A percentile compares a stretch with the other conserved stretches of the same genome.
Conservation (phyloP, 2,113 vertebrate genomes). For the Callipepla squamata region DNA sequence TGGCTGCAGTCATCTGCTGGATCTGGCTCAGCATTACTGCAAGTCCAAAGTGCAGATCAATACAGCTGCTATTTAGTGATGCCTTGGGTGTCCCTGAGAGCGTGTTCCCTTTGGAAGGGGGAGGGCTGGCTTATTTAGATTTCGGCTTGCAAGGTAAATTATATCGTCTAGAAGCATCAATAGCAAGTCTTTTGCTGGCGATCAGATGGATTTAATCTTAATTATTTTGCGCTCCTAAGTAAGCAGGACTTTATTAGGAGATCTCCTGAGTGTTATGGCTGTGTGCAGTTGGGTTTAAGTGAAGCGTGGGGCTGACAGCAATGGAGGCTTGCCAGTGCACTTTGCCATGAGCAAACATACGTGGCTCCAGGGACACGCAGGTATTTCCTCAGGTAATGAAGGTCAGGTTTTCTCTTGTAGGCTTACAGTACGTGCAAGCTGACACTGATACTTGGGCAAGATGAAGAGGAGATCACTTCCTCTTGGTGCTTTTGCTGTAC, state of each 20-base stretch:
- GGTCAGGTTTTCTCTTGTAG: neutral
- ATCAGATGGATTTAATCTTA: neutral
- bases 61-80: neutral
- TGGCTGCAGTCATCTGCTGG: neutral
- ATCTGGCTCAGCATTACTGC: neutral
- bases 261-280: neutral
- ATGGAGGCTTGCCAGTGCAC: neutral
- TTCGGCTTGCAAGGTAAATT: rapidly evolving
- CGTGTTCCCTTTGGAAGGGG: neutral
- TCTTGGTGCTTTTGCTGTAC: neutral
- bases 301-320: neutral
- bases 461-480: neutral
- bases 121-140: neutral
- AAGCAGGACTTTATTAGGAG: neutral
- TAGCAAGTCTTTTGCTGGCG: neutral
- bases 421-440: neutral
- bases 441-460: neutral
- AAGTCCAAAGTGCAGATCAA: neutral
- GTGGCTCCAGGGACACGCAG: neutral
- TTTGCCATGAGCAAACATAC: neutral
- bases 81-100: neutral
- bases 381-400: neutral
- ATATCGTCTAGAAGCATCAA: neutral
- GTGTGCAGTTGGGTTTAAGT: neutral
- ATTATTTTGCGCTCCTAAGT: neutral